These are phyloP conservation scores for Aldrovandia affinis DNA, from an alignment of 2,797 vertebrate species.

Conservation along the genomic window DNA sequence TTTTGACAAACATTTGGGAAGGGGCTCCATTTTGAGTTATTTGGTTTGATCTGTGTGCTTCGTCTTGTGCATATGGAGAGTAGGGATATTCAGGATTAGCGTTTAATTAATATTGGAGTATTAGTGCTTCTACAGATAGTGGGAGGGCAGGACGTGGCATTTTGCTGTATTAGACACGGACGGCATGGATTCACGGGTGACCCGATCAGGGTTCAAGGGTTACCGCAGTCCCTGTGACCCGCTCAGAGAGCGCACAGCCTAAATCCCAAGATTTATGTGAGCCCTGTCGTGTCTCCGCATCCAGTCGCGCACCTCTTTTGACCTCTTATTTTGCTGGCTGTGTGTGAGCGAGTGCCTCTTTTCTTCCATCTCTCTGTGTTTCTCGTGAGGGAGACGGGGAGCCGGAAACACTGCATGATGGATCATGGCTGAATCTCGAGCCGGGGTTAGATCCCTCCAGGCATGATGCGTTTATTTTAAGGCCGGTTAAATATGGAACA, in stretches of 20 bases:
- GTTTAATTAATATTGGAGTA: too few species aligned
- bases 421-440: conserved; percentile 21
- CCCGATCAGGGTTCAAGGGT: conserved; percentile 2
- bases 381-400: not conserved
- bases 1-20: too few species aligned
- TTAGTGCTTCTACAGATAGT: not conserved
- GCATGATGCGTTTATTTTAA: conserved; percentile 14
- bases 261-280: not conserved
- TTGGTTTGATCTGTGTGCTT: not conserved
- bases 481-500: conserved; percentile 23
- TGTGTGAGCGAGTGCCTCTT: not conserved
- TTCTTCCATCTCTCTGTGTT: not conserved
- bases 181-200: not conserved
- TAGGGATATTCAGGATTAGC: too few species aligned
- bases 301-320: conserved; percentile 12
- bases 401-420: not conserved
- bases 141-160: not conserved
- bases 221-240: not conserved
- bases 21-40: not conserved
- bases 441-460: conserved; percentile 21
- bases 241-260: not conserved
- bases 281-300: not conserved
- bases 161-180: not conserved
- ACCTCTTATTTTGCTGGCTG: conserved; percentile 16
- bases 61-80: not conserved